Base-by-base conservation (phyloP, 2,888 invertebrate species). In the Brenthis ino region DNA sequence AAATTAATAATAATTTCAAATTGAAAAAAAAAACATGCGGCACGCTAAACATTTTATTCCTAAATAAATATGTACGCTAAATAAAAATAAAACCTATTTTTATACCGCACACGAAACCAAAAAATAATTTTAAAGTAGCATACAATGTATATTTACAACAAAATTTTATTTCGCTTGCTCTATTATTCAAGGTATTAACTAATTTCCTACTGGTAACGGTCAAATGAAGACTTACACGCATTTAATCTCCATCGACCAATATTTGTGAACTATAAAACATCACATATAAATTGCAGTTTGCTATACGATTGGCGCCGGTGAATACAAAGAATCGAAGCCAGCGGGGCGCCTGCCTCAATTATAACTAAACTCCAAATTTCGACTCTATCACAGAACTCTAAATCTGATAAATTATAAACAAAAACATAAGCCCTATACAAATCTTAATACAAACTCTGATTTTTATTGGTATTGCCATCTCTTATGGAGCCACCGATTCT, bases 261-360 rank as follows among this genome's bases (percentile, higher is more conserved):
- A 84, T 88, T 89, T 87, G 86, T 60, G 50, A 33, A 50, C n/a
- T 60, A 60, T 85, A 80, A 83, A 84, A 82, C 81, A 81, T 79
- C 76, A 76, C 77, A 77, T 79, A 78, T 77, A 77, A 73, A 79
- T 79, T 77, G 77, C 79, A 77, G 75, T 72, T 43, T 74, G 64
- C 63, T 72, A 16, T 65, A 69, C 74, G 63, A 63, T 57, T 69
- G 72, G 72, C 74, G 76, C 80, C 85, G 86, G 83, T 80, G 77
- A 75, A 65, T 77, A 85, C 90, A 91, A 91, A 92, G 91, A 74
- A 67, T 47, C 64, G 66, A 76, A 80, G 79, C 72, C 92, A 86
- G 90, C 91, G 88, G 92, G 92, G 87, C 81, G 88, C 87, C 85
- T 73, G 75, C 82, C 84, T 86, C 91, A 89, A 91, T 92, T 89